Conservation (phyloP, 1,140 invertebrate species). For the Alviniconcha marisindica region DNA sequence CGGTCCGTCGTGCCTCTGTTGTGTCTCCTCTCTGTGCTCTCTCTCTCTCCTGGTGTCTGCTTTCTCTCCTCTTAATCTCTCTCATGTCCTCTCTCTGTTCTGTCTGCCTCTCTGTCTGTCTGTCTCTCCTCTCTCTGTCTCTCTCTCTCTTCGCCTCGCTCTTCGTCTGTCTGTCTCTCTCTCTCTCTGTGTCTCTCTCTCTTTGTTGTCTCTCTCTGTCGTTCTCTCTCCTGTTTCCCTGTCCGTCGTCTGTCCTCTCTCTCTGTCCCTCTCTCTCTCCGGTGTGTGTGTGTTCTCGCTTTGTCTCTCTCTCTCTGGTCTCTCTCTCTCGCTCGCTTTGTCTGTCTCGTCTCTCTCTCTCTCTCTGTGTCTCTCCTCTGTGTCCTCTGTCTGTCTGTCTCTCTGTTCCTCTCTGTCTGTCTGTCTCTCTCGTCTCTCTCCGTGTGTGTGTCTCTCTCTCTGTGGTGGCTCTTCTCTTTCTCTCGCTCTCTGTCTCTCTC, state of each 20-base stretch:
- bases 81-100: not conserved
- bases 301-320: not conserved
- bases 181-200: not conserved
- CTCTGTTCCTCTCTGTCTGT: too few species aligned
- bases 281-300: not conserved
- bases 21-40: not conserved
- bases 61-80: not conserved
- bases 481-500: too few species aligned
- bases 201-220: not conserved
- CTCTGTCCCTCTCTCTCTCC: not conserved
- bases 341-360: not conserved
- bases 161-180: not conserved
- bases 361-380: too few species aligned
- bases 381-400: too few species aligned
- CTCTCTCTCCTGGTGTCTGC: not conserved
- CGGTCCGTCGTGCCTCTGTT: not conserved
- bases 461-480: too few species aligned
- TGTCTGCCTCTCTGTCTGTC: not conserved
- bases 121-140: not conserved
- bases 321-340: not conserved
- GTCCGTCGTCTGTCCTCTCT: not conserved
- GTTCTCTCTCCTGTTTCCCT: not conserved
- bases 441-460: too few species aligned
- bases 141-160: not conserved
- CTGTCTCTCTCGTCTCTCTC: too few species aligned